A percentile compares a stretch with the other conserved stretches of the same genome.
These are phyloP conservation scores for Arothron firmamentum DNA, from an alignment of 2,113 vertebrate genomes.

Conservation along the genomic window DNA sequence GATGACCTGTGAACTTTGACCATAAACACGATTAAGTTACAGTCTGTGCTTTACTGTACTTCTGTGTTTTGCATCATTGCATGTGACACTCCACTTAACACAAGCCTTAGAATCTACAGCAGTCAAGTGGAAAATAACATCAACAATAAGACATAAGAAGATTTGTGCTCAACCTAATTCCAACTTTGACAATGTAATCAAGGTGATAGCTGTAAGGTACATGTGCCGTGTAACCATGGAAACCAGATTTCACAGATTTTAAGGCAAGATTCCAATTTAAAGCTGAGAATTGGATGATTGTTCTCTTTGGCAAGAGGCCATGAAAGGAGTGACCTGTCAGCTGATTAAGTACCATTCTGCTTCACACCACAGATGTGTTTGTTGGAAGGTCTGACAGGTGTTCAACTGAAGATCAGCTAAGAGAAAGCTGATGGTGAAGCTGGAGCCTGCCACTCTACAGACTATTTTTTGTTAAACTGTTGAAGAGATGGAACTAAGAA, in stretches of 20 bases:
- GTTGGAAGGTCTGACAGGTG: slow-evolving; percentile 10
- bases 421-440: too few relatives aligned
- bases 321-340: slow-evolving; percentile 1
- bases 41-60: not conserved
- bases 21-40: too few relatives aligned
- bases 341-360: slow-evolving; percentile 7
- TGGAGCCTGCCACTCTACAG: not conserved
- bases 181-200: not conserved
- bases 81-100: not conserved
- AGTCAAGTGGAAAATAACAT: not conserved
- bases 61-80: not conserved
- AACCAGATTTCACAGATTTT: slow-evolving; percentile 13
- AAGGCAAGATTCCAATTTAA: not conserved
- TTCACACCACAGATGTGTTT: slow-evolving; percentile 20
- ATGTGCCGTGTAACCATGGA: slow-evolving; percentile 13
- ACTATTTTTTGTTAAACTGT: not conserved
- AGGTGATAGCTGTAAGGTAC: not conserved
- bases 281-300: not conserved
- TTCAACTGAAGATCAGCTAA: not conserved
- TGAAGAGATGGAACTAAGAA: too few relatives aligned
- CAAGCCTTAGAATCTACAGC: not conserved
- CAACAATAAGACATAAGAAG: not conserved
- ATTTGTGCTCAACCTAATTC: slow-evolving; percentile 4
- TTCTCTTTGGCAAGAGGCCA: slow-evolving; percentile 9
- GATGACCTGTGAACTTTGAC: too few relatives aligned